Base-by-base conservation (phyloP, 2,888 invertebrate species). In the Ormyrus pomaceus region DNA sequence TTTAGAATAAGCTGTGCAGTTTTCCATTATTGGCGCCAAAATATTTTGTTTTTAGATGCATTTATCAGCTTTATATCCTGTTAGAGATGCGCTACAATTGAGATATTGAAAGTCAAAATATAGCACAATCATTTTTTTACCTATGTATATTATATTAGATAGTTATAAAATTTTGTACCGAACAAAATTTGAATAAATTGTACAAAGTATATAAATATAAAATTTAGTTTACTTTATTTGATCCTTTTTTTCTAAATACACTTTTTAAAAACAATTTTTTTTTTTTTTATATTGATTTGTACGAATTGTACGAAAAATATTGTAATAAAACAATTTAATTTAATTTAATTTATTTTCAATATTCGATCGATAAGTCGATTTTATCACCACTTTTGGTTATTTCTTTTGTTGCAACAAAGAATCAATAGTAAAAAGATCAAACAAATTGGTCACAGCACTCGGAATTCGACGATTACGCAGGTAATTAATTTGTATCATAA, bases 101-200 rank as follows among this genome's bases (percentile, higher is more conserved):
- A 10, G 66, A 61, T 11, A 46, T 53, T 72, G 56, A 65, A 53
- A 19, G 48, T 13, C 19, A 66, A 68, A 66, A 51, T 7, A 70
- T 50, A 61, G 61, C 68, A 19, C 45, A 61, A 56, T 50, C n/a
- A 50, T 55, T 73, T 56, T 51, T 70, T 70, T 71, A 68, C 62
- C 7, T 53, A 56, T 77, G 68, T 77, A 70, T 73, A 62, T 68
- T 80, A 51, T 48, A 59, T 72, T 69, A 76, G 59, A 59, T 75
- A 77, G 71, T 78, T 77, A 70, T 65, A 19, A 58, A 76, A 64
- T 80, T 76, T 80, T 74, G 81, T 81, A 81, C 77, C n/a, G 68
- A 73, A 73, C 51, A 1, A 73, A 50, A 71, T 78, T 78, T 71
- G 19, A 81, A 79, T 81, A 81, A 79, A 79, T 76, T 81, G 81